Conservation (phyloP, 2,797 vertebrate genomes). For the Pelobates cultripes region DNA sequence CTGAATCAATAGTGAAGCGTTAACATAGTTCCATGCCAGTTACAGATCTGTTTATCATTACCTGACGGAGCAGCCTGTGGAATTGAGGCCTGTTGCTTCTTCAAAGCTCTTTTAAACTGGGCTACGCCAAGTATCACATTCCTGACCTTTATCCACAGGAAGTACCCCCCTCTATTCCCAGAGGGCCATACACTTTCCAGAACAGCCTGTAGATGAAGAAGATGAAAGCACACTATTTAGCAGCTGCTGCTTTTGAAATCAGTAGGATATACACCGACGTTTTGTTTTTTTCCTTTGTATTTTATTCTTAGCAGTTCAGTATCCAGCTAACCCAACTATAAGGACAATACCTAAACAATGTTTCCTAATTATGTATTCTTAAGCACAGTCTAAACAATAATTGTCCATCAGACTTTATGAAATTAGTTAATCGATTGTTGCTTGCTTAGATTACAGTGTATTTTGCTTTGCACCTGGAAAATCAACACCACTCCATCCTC, state of each 20-base stretch:
- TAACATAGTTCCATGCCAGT: neutral
- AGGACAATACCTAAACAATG: too few relatives aligned
- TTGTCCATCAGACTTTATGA: too few relatives aligned
- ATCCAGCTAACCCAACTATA: too few relatives aligned
- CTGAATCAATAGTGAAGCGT: too few relatives aligned
- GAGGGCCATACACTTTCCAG: slow-evolving; percentile 98
- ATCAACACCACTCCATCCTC: too few relatives aligned
- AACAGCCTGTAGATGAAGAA: slow-evolving; percentile 79
- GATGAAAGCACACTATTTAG: neutral
- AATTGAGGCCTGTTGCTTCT: slow-evolving; percentile 75
- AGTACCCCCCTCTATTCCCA: slow-evolving; percentile 93
- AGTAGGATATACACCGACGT: neutral
- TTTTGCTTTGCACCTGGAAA: too few relatives aligned
- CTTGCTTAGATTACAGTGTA: too few relatives aligned
- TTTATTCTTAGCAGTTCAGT: neutral
- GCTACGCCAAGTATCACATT: slow-evolving; percentile 91
- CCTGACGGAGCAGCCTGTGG: slow-evolving; percentile 84
- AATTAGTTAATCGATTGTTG: too few relatives aligned
- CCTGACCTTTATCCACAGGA: slow-evolving; percentile 95
- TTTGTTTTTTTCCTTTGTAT: neutral
- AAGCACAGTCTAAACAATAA: too few relatives aligned
- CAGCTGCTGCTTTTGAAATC: neutral
- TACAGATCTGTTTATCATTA: slow-evolving; percentile 59
- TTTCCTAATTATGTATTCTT: too few relatives aligned
- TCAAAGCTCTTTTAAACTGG: slow-evolving; percentile 90